Conservation (phyloP, 2,888 invertebrate species). For the Alentia gelatinosa region DNA sequence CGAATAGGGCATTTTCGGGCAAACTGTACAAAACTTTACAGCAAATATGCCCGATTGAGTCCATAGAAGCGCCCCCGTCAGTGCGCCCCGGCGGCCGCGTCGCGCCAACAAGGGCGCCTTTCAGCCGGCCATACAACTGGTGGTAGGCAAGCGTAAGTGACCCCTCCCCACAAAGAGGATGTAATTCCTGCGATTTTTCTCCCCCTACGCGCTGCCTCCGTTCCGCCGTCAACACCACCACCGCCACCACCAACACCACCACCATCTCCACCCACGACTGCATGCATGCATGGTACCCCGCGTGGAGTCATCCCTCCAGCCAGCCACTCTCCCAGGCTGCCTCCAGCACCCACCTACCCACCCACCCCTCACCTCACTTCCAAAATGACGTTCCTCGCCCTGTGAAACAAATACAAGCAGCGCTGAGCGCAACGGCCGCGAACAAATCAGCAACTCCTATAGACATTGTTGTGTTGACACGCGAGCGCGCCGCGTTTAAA, state of each 20-base stretch:
- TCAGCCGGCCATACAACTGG: not conserved
- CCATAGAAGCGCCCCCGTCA: slow-evolving; percentile 14
- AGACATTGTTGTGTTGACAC: slow-evolving; percentile 16
- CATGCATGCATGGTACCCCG: not conserved
- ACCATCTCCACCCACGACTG: not conserved
- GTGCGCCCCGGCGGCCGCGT: not conserved
- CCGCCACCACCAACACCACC: not conserved
- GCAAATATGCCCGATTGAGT: slow-evolving; percentile 52
- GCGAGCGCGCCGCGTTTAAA: not conserved
- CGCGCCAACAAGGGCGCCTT: not conserved
- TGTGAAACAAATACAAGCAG: not conserved
- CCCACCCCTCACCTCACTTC: not conserved
- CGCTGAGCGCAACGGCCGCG: not conserved
- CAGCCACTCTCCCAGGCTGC: not conserved
- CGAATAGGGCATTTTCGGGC: slow-evolving; percentile 49
- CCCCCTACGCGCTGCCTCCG: not conserved
- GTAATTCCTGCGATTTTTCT: slow-evolving; percentile 43
- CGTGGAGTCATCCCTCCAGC: not conserved
- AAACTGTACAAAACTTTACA: slow-evolving; percentile 54
- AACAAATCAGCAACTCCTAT: not conserved
- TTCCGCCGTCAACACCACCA: not conserved
- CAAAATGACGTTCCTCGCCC: not conserved
- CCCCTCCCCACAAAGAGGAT: not conserved
- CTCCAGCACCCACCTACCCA: not conserved
- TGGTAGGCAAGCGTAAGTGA: slow-evolving; percentile 41